These are phyloP conservation scores for Grallaria varia DNA, from an alignment of 2,113 vertebrate species.

Conservation along the genomic window DNA sequence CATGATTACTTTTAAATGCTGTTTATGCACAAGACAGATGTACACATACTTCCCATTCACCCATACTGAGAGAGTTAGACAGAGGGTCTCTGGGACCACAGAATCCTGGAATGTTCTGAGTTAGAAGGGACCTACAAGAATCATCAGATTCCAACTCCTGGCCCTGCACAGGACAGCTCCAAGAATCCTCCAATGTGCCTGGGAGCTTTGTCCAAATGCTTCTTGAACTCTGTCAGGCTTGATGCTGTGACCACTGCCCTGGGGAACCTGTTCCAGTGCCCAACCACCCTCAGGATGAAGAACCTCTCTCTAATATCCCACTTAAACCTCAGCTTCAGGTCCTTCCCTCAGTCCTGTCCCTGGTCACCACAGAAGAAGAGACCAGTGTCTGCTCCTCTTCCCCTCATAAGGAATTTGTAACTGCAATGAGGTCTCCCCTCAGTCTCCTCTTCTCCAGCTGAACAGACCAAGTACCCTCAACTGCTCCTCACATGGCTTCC, in stretches of 20 bases:
- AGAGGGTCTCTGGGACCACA: background rate
- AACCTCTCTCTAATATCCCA: fast-evolving
- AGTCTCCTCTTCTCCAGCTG: background rate
- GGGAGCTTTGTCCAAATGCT: background rate
- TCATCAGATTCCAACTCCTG: background rate
- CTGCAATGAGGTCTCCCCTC: background rate
- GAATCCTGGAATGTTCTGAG: background rate
- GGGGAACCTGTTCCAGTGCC: background rate
- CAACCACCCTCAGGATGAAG: background rate
- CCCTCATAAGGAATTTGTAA: fast-evolving
- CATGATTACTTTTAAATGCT: background rate
- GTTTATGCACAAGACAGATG: background rate
- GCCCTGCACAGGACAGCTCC: background rate
- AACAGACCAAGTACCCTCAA: background rate
- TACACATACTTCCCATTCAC: background rate
- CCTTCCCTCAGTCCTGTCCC: background rate
- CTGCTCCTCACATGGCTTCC: background rate
- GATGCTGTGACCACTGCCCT: background rate
- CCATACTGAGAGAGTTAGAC: background rate
- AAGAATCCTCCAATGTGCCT: background rate
- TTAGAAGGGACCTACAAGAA: background rate
- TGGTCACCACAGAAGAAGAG: no score
- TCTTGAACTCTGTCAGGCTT: background rate
- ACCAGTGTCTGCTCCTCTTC: background rate
- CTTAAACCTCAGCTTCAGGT: background rate